These are phyloP conservation scores for Anneissia japonica DNA, from an alignment of 35 echinoderm and acorn worm genomes.

Conservation along the genomic window DNA sequence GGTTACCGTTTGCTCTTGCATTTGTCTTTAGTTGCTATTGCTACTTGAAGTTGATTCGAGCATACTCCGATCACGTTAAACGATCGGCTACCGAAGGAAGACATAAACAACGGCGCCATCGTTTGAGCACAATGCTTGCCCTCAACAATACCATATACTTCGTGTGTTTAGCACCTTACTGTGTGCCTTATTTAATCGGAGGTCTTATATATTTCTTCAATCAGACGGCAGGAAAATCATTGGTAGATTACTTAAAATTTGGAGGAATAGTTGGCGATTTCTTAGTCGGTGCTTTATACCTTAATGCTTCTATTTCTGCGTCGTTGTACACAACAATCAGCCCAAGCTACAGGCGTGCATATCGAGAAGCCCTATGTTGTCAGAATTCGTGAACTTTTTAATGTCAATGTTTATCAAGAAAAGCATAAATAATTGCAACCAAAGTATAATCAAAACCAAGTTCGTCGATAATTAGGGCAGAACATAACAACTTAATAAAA, in stretches of 20 bases:
- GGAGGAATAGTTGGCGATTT: neutral
- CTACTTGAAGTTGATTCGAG: neutral
- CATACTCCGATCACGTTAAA: neutral
- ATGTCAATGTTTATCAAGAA: neutral
- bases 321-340: neutral
- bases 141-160: neutral
- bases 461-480: too few species aligned
- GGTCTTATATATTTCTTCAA: neutral
- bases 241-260: neutral
- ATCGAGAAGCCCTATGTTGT: neutral
- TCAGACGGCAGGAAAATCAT: neutral
- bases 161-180: neutral
- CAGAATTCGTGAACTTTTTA: too few species aligned
- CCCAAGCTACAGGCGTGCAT: neutral
- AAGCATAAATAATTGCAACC: too few species aligned
- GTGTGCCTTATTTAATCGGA: neutral
- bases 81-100: neutral
- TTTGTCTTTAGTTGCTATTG: neutral
- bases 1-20: neutral
- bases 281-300: neutral
- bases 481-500: too few species aligned
- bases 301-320: neutral
- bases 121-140: neutral
- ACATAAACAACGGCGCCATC: neutral
- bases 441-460: too few species aligned